Conservation (phyloP, 2,888 invertebrate genomes). For the Leptinotarsa rubiginosa region DNA sequence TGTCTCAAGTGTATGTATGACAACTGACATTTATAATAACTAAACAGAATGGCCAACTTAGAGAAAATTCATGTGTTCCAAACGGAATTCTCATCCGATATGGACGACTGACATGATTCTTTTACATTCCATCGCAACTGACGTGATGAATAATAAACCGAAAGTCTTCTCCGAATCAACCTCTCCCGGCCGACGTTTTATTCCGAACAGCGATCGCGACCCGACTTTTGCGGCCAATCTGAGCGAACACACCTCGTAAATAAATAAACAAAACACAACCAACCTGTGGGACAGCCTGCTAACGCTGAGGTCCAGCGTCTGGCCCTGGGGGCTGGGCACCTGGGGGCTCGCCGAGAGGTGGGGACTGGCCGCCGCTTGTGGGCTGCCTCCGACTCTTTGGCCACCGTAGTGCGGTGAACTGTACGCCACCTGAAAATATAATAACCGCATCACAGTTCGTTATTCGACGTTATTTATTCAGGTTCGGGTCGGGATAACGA, state of each 20-base stretch:
- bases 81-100: too few species aligned
- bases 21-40: too few species aligned
- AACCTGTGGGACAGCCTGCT: conserved; percentile 88
- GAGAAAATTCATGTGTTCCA: too few species aligned
- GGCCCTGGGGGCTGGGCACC: conserved; percentile 92
- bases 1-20: too few species aligned
- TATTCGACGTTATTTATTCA: conserved; percentile 55
- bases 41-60: too few species aligned
- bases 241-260: conserved; percentile 16
- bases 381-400: conserved; percentile 81
- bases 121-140: too few species aligned
- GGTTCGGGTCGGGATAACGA: conserved; percentile 45
- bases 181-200: conserved; percentile 4
- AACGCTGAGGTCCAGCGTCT: conserved; percentile 90
- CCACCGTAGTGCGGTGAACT: conserved; percentile 82
- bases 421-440: conserved; percentile 75
- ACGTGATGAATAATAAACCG: not conserved
- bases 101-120: too few species aligned
- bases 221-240: conserved; percentile 10
- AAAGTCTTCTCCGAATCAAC: not conserved
- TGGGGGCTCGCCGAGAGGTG: conserved; percentile 87
- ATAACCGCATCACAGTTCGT: conserved; percentile 56
- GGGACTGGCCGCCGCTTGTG: conserved; percentile 88
- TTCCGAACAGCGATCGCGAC: not conserved
- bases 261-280: conserved; percentile 36